Evolutionary conservation across 2,113 vertebrate species (phyloP).

Genomic region (Hippolais icterina): DNA sequence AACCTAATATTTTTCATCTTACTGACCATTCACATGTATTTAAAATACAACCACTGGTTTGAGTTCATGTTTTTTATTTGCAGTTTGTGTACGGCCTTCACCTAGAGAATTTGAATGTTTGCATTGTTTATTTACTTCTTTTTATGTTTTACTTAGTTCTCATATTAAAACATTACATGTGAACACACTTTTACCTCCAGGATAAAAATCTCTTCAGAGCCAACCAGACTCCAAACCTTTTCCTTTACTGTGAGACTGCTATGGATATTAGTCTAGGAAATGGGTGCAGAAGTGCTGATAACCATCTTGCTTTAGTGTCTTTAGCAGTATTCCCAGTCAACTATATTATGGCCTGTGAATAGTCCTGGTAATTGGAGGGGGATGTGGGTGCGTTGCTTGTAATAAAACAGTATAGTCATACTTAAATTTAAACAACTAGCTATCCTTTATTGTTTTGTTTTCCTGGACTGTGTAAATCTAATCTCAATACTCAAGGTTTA

Average conservation of each 20-base stretch:
- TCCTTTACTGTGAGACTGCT: background rate
- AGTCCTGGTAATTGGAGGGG: background rate
- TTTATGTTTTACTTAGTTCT: background rate
- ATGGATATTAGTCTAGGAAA: background rate
- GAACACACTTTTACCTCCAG: background rate
- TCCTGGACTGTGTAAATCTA: background rate
- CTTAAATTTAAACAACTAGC: background rate
- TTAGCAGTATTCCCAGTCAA: background rate
- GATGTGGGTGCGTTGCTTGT: rapidly evolving
- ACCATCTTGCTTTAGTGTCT: background rate
- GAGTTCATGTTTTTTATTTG: background rate
- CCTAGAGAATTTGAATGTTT: background rate
- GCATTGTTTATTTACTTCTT: background rate
- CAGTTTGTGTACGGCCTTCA: background rate
- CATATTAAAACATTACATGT: background rate
- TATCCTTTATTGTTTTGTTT: background rate
- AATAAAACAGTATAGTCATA: background rate
- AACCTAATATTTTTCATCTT: background rate
- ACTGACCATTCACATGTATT: background rate
- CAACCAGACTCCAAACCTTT: background rate
- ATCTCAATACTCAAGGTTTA: background rate
- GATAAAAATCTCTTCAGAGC: background rate
- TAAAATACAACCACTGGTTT: background rate
- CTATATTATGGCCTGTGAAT: background rate
- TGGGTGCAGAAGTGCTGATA: background rate